Conservation (phyloP, 2,113 vertebrate species). For the Poeciliopsis turrubarensis region DNA sequence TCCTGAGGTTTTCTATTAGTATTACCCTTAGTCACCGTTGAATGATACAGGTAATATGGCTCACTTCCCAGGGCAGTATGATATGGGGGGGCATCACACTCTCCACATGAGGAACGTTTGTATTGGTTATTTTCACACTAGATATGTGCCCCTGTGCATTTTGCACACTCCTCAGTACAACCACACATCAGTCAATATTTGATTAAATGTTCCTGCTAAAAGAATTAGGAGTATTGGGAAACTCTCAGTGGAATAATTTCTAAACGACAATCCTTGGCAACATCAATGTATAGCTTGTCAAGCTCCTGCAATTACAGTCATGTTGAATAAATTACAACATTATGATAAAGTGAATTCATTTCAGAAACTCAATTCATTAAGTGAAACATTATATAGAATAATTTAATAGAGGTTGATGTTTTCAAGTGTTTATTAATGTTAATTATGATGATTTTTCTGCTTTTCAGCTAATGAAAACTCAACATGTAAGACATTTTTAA, state of each 20-base stretch:
- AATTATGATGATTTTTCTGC: neutral
- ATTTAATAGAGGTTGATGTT: neutral
- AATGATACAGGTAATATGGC: neutral
- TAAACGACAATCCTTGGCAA: neutral
- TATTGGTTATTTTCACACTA: too few relatives aligned
- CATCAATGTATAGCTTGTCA: neutral
- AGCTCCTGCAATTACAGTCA: neutral
- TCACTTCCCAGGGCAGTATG: neutral
- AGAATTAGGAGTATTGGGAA: neutral
- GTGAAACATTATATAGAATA: neutral
- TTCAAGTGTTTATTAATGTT: neutral
- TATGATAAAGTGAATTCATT: neutral
- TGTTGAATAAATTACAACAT: neutral
- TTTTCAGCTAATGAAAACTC: neutral
- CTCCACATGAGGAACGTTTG: neutral
- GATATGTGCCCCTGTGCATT: too few relatives aligned
- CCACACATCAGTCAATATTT: too few relatives aligned
- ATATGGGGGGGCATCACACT: neutral
- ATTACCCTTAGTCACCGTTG: neutral
- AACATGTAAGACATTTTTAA: too few relatives aligned
- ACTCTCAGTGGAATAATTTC: neutral
- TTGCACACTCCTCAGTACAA: too few relatives aligned
- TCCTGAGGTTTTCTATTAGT: neutral
- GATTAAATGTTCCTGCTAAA: neutral
- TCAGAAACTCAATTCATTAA: neutral